Evolutionary conservation across 2,888 invertebrate species (phyloP).

Genomic region (Eupithecia abbreviata): DNA sequence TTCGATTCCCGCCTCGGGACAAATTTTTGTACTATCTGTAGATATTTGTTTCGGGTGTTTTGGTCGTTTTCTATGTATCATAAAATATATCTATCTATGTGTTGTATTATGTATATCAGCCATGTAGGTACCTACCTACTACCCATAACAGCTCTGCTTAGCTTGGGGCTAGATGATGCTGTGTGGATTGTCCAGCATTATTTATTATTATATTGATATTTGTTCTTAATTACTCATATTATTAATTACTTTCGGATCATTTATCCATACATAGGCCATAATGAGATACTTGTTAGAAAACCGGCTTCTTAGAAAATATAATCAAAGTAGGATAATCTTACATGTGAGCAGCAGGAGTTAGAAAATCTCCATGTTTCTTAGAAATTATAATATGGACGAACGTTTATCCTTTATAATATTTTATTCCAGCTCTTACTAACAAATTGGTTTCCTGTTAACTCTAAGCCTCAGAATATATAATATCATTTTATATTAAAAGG

Average conservation of each 20-base stretch:
- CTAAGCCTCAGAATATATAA: constrained; percentile 38
- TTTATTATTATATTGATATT: background rate
- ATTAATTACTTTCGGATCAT: background rate
- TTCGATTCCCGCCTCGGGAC: no score
- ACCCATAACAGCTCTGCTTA: no score
- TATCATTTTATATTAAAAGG: constrained; percentile 42
- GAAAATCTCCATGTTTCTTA: background rate
- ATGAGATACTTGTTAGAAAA: background rate
- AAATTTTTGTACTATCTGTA: no score
- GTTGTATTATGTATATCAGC: no score
- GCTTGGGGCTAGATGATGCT: no score
- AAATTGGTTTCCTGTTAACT: constrained; percentile 45
- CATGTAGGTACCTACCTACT: no score
- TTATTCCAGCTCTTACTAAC: constrained; percentile 32
- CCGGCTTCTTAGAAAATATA: background rate
- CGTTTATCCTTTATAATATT: constrained; percentile 18
- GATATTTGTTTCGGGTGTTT: no score
- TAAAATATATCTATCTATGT: no score
- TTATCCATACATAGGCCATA: background rate
- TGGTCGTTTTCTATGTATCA: no score
- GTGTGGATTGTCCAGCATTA: no score
- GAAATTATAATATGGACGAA: constrained; percentile 15
- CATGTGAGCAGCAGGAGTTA: background rate
- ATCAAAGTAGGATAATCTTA: background rate
- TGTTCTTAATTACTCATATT: background rate